These are phyloP conservation scores for Cephus runcator DNA, from an alignment of 2,888 invertebrate genomes.

Conservation along the genomic window DNA sequence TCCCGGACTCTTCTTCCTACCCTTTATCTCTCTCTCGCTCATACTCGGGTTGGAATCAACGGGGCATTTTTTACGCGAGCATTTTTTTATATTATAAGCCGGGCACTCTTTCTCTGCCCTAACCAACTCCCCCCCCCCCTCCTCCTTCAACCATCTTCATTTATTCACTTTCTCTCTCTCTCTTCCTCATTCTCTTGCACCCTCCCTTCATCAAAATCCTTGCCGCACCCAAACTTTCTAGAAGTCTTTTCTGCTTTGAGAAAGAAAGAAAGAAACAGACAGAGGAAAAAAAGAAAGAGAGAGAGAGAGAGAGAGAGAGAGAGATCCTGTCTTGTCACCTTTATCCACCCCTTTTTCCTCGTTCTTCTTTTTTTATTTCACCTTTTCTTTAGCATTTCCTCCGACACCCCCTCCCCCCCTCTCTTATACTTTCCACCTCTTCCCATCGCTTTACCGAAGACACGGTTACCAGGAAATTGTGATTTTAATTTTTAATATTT, in stretches of 20 bases:
- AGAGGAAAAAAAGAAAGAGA: no score
- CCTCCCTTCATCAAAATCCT: not conserved
- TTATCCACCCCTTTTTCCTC: not conserved
- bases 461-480: constrained; percentile 44
- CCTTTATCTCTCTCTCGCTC: constrained; percentile 1
- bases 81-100: constrained; percentile 15
- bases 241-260: not conserved
- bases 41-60: not conserved
- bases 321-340: not conserved
- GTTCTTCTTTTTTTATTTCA: not conserved
- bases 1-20: constrained; percentile 2
- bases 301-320: not conserved
- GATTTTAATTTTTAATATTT: constrained; percentile 54
- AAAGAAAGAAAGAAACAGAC: not conserved
- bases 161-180: not conserved
- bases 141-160: not conserved
- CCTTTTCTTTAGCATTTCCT: not conserved
- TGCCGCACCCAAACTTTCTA: not conserved
- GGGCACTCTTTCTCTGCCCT: constrained; percentile 9
- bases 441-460: constrained; percentile 19
- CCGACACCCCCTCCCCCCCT: not conserved
- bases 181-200: not conserved
- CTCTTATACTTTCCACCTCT: constrained; percentile 2
- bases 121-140: not conserved
- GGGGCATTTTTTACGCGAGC: constrained; percentile 2